phyloP scores from a whole-genome alignment of 92 coral and sea anemone genomes.

The Parazoanthus swiftii region DNA sequence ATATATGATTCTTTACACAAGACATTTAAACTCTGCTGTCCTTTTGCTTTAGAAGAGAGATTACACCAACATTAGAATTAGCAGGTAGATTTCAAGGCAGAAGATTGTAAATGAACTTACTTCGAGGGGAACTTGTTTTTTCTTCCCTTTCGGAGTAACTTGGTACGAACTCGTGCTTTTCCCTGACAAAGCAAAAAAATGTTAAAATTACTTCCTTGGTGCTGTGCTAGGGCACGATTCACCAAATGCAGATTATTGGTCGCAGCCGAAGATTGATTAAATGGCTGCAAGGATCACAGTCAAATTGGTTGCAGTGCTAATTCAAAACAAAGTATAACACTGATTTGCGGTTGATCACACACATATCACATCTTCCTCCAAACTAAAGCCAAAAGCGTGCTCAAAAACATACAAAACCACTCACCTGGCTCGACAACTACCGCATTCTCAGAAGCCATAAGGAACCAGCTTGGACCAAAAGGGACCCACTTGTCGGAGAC shows the following conservation, averaged over 20 bases:
- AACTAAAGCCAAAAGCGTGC: neutral
- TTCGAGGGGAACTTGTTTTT: slow-evolving; percentile 88
- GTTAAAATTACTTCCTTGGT: neutral
- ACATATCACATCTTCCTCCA: neutral
- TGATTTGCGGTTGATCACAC: slow-evolving; percentile 2
- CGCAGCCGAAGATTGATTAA: neutral
- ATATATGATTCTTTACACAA: neutral
- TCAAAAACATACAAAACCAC: neutral
- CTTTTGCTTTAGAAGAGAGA: slow-evolving; percentile 17
- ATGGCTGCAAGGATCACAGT: neutral
- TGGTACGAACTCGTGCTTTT: slow-evolving; percentile 94
- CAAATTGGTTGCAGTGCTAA: neutral
- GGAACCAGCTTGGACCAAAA: slow-evolving; percentile 25
- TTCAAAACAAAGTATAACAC: slow-evolving; percentile 1
- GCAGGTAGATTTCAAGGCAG: slow-evolving; percentile 12
- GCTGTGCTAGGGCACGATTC: neutral
- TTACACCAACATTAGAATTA: neutral
- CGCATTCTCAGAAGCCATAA: slow-evolving; percentile 42
- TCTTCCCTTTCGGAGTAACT: slow-evolving; percentile 73
- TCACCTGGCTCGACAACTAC: slow-evolving; percentile 37
- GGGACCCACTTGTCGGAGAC: neutral
- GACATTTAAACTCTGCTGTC: slow-evolving; percentile 6
- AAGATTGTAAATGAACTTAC: slow-evolving; percentile 53
- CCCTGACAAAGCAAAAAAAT: slow-evolving; percentile 47
- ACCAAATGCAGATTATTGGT: neutral